These are phyloP conservation scores for Tricholaema leucomelas DNA, from an alignment of 2,113 vertebrate species.

Conservation along the genomic window DNA sequence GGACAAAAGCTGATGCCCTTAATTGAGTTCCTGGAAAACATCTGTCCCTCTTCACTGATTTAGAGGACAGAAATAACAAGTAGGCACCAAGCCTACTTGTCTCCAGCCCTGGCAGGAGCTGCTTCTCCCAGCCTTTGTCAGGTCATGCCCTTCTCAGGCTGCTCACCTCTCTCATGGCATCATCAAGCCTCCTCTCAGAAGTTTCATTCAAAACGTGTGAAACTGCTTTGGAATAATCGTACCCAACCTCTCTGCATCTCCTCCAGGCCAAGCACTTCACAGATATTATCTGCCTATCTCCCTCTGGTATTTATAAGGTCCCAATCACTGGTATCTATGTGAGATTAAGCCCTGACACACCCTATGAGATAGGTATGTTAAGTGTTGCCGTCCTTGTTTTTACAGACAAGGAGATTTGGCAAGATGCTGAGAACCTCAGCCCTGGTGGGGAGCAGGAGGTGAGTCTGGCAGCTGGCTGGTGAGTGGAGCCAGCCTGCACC, in stretches of 20 bases:
- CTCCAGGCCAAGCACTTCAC: constrained; percentile 56
- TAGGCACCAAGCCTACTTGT: not conserved
- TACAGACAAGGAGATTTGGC: constrained; percentile 48
- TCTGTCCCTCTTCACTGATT: not conserved
- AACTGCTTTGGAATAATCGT: constrained; percentile 17
- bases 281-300: constrained; percentile 51
- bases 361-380: constrained; percentile 63
- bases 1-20: not conserved
- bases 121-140: not conserved
- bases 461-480: not conserved
- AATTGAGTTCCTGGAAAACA: not conserved
- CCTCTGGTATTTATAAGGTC: constrained; percentile 54
- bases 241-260: constrained; percentile 10
- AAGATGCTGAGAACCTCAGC: not conserved
- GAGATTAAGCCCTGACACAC: constrained; percentile 52
- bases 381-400: constrained; percentile 53
- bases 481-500: not conserved
- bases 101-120: not conserved
- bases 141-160: not conserved
- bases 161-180: not conserved
- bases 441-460: not conserved
- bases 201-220: constrained; percentile 42
- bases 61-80: not conserved
- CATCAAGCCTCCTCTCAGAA: not conserved
- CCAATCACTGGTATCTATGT: constrained; percentile 48